Conservation (phyloP, 2,113 vertebrate species). For the Furnarius figulus region DNA sequence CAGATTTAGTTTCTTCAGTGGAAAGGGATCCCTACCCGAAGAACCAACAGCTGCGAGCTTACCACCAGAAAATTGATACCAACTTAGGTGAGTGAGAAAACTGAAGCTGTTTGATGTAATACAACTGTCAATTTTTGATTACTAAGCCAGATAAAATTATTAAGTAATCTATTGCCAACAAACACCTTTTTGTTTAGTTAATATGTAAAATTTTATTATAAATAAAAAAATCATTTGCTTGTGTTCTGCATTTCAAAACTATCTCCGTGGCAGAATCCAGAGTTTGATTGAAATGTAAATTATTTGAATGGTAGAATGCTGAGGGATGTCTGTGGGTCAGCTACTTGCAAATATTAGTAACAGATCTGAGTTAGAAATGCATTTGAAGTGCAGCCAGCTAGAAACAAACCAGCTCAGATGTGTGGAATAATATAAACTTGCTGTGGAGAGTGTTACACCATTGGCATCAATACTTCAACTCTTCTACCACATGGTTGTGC, state of each 20-base stretch:
- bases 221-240: not conserved
- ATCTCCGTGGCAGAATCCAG: not conserved
- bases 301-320: not conserved
- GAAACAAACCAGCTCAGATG: not conserved
- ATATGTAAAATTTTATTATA: not conserved
- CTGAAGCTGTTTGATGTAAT: not conserved
- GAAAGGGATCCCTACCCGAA: constrained; percentile 74
- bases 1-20: constrained; percentile 44
- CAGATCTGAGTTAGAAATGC: not conserved
- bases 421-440: not conserved
- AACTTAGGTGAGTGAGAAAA: constrained; percentile 84
- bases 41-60: constrained; percentile 82
- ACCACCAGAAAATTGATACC: constrained; percentile 88
- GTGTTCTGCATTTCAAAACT: not conserved
- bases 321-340: not conserved
- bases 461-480: not conserved
- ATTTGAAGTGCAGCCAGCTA: not conserved
- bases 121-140: not conserved
- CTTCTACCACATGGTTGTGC: not conserved
- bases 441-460: not conserved
- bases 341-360: not conserved
- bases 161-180: not conserved
- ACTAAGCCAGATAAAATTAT: not conserved
- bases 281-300: not conserved
- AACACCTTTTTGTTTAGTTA: not conserved